phyloP scores from a whole-genome alignment of 2,113 vertebrate genomes.

The Polypterus bichir region DNA sequence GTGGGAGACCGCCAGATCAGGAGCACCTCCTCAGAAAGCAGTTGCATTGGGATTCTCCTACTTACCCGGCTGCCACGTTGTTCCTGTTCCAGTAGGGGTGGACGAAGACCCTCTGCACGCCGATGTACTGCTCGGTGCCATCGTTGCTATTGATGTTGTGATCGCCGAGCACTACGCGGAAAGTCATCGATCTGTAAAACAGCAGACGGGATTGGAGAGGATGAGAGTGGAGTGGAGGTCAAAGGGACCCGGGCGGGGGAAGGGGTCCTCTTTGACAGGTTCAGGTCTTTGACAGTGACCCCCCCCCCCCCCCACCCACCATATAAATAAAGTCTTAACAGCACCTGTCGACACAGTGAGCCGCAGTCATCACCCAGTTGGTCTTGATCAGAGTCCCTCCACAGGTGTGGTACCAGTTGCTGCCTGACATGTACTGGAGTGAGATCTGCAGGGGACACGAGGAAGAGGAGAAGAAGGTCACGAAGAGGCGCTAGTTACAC shows the following conservation, averaged over 20 bases:
- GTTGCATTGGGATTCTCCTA: not conserved
- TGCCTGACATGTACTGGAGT: conserved; percentile 51
- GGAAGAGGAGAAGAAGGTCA: not conserved
- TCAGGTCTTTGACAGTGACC: not conserved
- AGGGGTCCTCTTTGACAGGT: not conserved
- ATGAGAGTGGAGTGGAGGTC: not conserved
- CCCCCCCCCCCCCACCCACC: not conserved
- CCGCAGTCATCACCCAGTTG: conserved; percentile 76
- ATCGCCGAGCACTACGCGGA: conserved; percentile 68
- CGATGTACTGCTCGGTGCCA: conserved; percentile 59
- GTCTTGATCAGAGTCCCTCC: conserved; percentile 61
- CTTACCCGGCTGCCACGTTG: conserved; percentile 53
- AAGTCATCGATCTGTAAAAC: conserved; percentile 32
- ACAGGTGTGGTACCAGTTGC: conserved; percentile 60
- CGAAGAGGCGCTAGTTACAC: not conserved
- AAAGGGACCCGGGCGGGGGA: too few relatives aligned
- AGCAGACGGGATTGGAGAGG: not conserved
- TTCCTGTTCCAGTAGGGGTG: conserved; percentile 59
- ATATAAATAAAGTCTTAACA: not conserved
- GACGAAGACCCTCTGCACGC: conserved; percentile 43
- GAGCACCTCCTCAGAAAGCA: too few relatives aligned
- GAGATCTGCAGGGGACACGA: conserved; percentile 45
- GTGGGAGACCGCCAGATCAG: too few relatives aligned
- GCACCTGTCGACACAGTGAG: conserved; percentile 64
- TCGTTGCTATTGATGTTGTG: conserved; percentile 58